Conservation (phyloP, 2,888 invertebrate genomes). For the Adelphocoris suturalis region DNA sequence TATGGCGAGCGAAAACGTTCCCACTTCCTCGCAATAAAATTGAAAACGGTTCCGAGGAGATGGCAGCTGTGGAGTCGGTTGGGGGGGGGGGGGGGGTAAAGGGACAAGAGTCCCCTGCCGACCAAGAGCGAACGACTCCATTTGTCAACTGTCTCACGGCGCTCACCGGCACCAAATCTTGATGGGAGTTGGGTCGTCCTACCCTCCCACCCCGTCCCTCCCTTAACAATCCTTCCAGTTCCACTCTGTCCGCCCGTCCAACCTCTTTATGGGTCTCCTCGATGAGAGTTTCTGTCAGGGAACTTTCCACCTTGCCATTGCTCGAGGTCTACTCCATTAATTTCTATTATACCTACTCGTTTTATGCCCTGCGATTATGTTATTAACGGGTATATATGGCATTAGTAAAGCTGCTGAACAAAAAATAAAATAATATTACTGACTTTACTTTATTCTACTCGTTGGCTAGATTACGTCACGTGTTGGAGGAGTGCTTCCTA, state of each 20-base stretch:
- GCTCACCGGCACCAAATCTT: slow-evolving; percentile 21
- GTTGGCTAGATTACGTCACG: too few relatives aligned
- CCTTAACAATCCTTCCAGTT: not conserved
- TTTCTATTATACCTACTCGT: not conserved
- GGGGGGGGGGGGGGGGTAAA: not conserved
- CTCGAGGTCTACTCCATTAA: not conserved
- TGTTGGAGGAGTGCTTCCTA: too few relatives aligned
- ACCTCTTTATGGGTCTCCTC: slow-evolving; percentile 1
- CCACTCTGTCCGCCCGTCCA: not conserved
- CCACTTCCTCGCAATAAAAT: not conserved
- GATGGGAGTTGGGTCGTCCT: not conserved
- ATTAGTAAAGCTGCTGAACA: too few relatives aligned
- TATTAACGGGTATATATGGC: too few relatives aligned
- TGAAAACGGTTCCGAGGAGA: not conserved
- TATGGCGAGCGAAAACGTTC: too few relatives aligned
- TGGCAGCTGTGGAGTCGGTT: too few relatives aligned
- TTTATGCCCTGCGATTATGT: not conserved
- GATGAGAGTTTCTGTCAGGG: slow-evolving; percentile 22
- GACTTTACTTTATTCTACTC: too few relatives aligned
- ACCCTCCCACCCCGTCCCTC: not conserved
- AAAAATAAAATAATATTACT: too few relatives aligned
- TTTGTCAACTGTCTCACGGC: slow-evolving; percentile 34
- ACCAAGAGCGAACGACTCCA: slow-evolving; percentile 32
- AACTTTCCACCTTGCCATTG: slow-evolving; percentile 32
- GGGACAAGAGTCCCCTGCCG: not conserved